Percentiles rank a stretch among this genome's conserved stretches.
Conservation (phyloP, 2,888 invertebrate species). For the Eurytoma californica region DNA sequence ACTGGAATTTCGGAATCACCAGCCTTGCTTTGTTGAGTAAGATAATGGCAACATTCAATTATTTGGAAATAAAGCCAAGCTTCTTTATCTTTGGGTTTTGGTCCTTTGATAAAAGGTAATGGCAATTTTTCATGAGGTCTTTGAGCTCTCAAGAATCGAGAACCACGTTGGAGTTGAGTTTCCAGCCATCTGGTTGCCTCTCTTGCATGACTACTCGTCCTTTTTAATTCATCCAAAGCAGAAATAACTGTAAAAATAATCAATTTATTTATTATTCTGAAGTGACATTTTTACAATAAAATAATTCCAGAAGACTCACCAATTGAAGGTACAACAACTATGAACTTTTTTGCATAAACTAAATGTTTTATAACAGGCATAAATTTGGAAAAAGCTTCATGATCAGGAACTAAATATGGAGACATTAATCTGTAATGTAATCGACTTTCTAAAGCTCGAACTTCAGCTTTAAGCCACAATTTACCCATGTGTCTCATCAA, state of each 20-base stretch:
- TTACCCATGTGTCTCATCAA: conserved; percentile 91
- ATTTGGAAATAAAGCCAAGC: conserved; percentile 87
- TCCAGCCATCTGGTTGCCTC: conserved; percentile 97
- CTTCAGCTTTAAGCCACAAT: conserved; percentile 92
- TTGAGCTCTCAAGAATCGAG: conserved; percentile 91
- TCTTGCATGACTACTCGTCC: conserved; percentile 87
- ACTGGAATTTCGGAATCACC: conserved; percentile 77
- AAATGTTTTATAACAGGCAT: conserved; percentile 88
- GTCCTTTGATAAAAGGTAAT: conserved; percentile 84
- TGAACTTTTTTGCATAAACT: conserved; percentile 88
- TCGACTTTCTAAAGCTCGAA: conserved; percentile 88
- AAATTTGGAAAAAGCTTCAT: conserved; percentile 86
- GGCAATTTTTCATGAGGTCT: conserved; percentile 87
- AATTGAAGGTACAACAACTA: conserved; percentile 90
- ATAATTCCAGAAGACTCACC: conserved; percentile 78
- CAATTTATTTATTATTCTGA: neutral
- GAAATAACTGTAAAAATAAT: conserved; percentile 84
- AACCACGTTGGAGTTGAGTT: conserved; percentile 89
- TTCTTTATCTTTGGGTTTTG: conserved; percentile 86
- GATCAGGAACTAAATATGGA: conserved; percentile 92
- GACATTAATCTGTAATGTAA: conserved; percentile 81
- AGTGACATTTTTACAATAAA: conserved; percentile 13
- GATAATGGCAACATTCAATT: conserved; percentile 89
- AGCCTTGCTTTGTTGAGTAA: conserved; percentile 77
- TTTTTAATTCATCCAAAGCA: conserved; percentile 91